Percentiles rank a stretch among this genome's conserved stretches.
Evolutionary conservation across 1,140 invertebrate genomes (phyloP).

Genomic region (Leguminivora glycinivorella): DNA sequence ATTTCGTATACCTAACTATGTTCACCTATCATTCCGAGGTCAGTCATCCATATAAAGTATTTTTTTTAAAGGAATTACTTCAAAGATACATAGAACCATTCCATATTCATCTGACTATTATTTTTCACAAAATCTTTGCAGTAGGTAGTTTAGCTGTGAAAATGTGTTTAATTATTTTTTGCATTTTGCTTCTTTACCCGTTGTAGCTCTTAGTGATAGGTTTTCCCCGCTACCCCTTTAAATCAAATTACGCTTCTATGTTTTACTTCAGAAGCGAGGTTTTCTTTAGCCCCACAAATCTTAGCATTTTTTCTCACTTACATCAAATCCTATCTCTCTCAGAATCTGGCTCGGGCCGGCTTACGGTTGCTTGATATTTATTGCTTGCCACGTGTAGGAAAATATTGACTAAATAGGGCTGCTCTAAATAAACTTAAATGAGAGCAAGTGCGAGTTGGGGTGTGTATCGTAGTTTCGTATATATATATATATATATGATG

Average conservation of each 20-base stretch:
- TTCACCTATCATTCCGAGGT: too few relatives aligned
- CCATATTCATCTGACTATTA: too few relatives aligned
- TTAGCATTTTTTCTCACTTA: conserved; percentile 10
- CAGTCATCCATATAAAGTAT: too few relatives aligned
- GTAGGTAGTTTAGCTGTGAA: too few relatives aligned
- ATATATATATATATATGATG: too few relatives aligned
- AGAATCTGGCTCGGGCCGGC: not conserved
- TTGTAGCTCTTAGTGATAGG: too few relatives aligned
- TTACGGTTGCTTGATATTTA: conserved; percentile 22
- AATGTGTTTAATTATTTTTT: too few relatives aligned
- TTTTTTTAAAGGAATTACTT: too few relatives aligned
- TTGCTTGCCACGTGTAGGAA: not conserved
- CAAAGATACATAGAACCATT: too few relatives aligned
- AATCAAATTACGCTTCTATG: not conserved
- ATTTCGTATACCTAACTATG: too few relatives aligned
- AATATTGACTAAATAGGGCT: conserved; percentile 22
- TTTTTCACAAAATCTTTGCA: too few relatives aligned
- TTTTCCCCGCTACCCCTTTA: not conserved
- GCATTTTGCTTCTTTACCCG: too few relatives aligned
- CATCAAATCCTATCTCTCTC: conserved; percentile 3
- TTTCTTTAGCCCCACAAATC: not conserved
- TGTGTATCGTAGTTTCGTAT: not conserved
- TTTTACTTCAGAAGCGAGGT: not conserved
- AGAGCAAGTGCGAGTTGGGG: not conserved
- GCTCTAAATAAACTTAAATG: conserved; percentile 18